phyloP scores from a whole-genome alignment of 2,888 invertebrate genomes.

The Epistrophe grossulariae region DNA sequence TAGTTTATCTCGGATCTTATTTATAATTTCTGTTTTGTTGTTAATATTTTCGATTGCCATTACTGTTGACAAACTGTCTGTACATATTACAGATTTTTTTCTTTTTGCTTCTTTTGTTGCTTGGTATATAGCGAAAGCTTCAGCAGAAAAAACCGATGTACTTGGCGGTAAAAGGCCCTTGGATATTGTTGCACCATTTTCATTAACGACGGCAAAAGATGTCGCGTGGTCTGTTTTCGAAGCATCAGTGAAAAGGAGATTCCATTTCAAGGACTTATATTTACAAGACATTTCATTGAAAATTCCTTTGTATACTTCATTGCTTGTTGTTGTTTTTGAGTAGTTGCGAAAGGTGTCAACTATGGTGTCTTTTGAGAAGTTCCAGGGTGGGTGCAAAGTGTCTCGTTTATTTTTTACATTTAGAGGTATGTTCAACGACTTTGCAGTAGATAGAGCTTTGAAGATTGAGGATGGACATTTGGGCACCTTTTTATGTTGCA shows the following conservation, averaged over 20 bases:
- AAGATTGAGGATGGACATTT: too few species aligned
- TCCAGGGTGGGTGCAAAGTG: too few species aligned
- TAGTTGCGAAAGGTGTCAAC: neutral
- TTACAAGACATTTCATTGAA: neutral
- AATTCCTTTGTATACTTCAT: slow-evolving; percentile 2
- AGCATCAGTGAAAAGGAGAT: neutral
- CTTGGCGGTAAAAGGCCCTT: too few species aligned
- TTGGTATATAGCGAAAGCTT: too few species aligned
- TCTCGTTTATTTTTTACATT: too few species aligned
- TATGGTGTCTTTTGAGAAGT: too few species aligned
- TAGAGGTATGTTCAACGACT: too few species aligned
- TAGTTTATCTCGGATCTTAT: neutral
- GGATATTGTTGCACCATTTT: neutral
- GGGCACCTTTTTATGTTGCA: too few species aligned
- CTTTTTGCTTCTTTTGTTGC: too few species aligned
- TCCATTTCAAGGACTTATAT: neutral
- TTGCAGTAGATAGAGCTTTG: too few species aligned
- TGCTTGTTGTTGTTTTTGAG: neutral
- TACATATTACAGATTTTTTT: too few species aligned
- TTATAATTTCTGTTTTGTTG: neutral
- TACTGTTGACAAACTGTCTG: neutral
- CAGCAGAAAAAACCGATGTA: too few species aligned
- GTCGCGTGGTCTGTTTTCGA: neutral
- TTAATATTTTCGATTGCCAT: neutral
- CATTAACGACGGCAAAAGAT: neutral